Evolutionary conservation across 2,797 vertebrate species (phyloP).

Genomic region (Myotis pilosus): DNA sequence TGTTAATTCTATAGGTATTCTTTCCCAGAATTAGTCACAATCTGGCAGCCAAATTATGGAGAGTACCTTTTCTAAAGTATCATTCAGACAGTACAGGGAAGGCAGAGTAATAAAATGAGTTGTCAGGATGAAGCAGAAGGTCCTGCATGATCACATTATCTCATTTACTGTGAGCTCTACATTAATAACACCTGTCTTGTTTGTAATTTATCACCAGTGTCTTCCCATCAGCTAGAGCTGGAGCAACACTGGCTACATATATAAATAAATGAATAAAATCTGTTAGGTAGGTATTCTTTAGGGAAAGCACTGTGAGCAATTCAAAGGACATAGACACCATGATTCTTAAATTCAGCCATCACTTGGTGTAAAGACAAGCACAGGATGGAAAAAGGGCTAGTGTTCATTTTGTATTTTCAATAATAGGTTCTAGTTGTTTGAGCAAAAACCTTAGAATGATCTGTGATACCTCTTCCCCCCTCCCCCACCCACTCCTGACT

Average conservation of each 20-base stretch:
- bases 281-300: not conserved
- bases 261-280: constrained; percentile 28
- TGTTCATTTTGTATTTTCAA: not conserved
- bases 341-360: not conserved
- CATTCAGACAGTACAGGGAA: not conserved
- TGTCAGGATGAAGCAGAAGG: not conserved
- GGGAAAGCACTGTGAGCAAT: not conserved
- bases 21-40: not conserved
- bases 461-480: not conserved
- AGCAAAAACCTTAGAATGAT: not conserved
- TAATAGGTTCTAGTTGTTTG: not conserved
- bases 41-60: not conserved
- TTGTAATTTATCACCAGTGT: not conserved
- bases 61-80: not conserved
- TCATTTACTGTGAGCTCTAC: not conserved
- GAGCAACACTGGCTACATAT: not conserved
- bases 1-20: not conserved
- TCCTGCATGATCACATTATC: not conserved
- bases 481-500: not conserved
- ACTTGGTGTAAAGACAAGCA: not conserved
- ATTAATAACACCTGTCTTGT: not conserved
- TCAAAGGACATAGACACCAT: not conserved
- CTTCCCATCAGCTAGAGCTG: not conserved
- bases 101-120: not conserved
- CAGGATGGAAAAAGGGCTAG: not conserved